These are phyloP conservation scores for Eupithecia pulchellata DNA, from an alignment of 2,888 invertebrate genomes.

Conservation along the genomic window DNA sequence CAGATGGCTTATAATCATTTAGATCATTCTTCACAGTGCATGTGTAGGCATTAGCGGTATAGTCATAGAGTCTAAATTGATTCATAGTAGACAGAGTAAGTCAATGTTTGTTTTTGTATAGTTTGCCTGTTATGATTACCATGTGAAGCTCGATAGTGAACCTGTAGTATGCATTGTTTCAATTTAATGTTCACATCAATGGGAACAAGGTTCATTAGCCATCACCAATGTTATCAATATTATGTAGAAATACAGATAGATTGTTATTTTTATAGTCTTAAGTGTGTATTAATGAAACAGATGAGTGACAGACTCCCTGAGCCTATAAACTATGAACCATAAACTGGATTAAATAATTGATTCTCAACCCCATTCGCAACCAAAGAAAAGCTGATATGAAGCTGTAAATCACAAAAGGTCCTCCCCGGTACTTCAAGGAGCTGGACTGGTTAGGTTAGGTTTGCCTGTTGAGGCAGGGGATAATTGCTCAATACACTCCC, in stretches of 20 bases:
- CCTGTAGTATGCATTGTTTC: constrained; percentile 60
- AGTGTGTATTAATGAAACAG: background rate
- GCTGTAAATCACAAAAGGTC: too few relatives aligned
- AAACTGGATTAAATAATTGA: too few relatives aligned
- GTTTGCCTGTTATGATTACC: constrained; percentile 59
- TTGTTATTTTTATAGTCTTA: background rate
- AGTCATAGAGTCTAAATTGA: constrained; percentile 24
- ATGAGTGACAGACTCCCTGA: background rate
- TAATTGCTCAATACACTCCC: too few relatives aligned
- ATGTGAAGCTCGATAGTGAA: constrained; percentile 55
- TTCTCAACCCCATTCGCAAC: too few relatives aligned
- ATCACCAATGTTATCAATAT: constrained; percentile 10
- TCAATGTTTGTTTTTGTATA: constrained; percentile 51
- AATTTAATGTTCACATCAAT: constrained; percentile 54
- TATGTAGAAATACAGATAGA: background rate
- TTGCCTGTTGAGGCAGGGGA: too few relatives aligned
- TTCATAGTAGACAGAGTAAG: constrained; percentile 25
- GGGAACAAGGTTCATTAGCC: constrained; percentile 20
- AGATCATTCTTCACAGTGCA: background rate
- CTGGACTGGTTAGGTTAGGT: too few relatives aligned
- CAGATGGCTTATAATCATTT: constrained; percentile 11
- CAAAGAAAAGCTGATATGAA: too few relatives aligned
- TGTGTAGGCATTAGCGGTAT: constrained; percentile 11
- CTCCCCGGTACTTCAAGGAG: too few relatives aligned
- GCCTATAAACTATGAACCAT: background rate